Evolutionary conservation across 2,113 vertebrate genomes (phyloP).

Genomic region (Australoheros scitulus): DNA sequence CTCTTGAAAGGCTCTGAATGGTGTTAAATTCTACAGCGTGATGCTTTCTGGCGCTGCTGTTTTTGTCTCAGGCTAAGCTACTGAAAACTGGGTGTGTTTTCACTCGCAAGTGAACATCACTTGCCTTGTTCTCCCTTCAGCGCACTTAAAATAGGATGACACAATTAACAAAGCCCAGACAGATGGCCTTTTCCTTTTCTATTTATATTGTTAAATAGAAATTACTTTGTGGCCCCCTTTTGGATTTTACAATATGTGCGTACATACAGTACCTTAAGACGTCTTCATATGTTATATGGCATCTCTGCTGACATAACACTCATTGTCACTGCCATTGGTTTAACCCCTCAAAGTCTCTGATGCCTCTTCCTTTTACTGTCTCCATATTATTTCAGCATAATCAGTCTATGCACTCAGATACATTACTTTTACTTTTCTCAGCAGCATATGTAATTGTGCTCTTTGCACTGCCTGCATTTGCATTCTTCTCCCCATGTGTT

Average conservation of each 20-base stretch:
- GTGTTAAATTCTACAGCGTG: background rate
- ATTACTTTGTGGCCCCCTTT: background rate
- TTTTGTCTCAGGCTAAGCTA: conserved; percentile 10
- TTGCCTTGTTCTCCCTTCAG: background rate
- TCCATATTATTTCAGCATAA: background rate
- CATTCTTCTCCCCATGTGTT: conserved; percentile 13
- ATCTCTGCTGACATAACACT: background rate
- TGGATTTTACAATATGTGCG: background rate
- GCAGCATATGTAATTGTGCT: conserved; percentile 27
- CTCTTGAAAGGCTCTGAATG: background rate
- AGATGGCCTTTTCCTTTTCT: background rate
- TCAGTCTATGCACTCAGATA: background rate
- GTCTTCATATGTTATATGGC: background rate
- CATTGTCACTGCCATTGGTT: background rate
- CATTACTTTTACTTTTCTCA: conserved; percentile 10
- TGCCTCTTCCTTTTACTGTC: background rate
- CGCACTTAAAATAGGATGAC: background rate
- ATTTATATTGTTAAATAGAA: conserved; percentile 5
- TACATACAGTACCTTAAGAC: background rate
- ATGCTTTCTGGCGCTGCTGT: background rate
- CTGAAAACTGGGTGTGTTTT: conserved; percentile 1
- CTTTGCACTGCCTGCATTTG: conserved; percentile 12
- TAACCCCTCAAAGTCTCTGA: background rate
- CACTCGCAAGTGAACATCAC: background rate
- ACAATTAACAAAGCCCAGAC: background rate